Percentiles rank a stretch among this genome's conserved stretches.
phyloP scores from a whole-genome alignment of 1,140 invertebrate genomes.

The Nilaparvata lugens region DNA sequence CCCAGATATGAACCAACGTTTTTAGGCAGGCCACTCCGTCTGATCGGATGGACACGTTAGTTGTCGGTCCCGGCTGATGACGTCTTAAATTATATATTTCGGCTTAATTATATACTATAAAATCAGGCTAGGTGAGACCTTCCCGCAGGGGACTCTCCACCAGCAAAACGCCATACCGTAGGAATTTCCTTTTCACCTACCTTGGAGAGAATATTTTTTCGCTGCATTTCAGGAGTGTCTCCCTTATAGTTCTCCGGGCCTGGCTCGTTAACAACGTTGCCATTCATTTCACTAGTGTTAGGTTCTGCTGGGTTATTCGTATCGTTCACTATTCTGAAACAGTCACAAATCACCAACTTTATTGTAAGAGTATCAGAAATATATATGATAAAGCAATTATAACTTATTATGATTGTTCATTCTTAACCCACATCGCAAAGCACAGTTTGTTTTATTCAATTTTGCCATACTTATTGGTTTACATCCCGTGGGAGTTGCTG shows the following conservation, averaged over 20 bases:
- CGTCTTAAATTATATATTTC: background rate
- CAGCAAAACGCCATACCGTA: background rate
- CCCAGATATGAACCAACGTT: no score
- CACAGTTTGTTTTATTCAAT: no score
- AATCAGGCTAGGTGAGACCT: background rate
- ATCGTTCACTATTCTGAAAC: no score
- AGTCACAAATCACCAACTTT: no score
- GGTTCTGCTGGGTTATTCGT: background rate
- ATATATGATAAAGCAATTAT: no score
- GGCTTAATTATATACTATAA: background rate
- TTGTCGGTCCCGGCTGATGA: background rate
- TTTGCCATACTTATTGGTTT: no score
- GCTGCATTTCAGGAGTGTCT: conserved; percentile 55
- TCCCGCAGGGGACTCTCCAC: no score
- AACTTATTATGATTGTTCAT: no score
- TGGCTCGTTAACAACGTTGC: conserved; percentile 21
- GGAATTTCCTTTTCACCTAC: conserved; percentile 38
- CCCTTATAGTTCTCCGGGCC: conserved; percentile 45
- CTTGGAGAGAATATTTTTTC: conserved; percentile 53
- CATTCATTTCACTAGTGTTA: background rate
- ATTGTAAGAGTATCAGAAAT: no score
- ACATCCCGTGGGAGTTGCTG: no score
- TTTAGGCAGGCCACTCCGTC: no score
- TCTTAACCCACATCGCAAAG: no score
- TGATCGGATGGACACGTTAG: background rate